Evolutionary conservation across 2,888 invertebrate species (phyloP), one percentile per base, ranked within the genome.

Genomic region (Salticus scenicus): DNA sequence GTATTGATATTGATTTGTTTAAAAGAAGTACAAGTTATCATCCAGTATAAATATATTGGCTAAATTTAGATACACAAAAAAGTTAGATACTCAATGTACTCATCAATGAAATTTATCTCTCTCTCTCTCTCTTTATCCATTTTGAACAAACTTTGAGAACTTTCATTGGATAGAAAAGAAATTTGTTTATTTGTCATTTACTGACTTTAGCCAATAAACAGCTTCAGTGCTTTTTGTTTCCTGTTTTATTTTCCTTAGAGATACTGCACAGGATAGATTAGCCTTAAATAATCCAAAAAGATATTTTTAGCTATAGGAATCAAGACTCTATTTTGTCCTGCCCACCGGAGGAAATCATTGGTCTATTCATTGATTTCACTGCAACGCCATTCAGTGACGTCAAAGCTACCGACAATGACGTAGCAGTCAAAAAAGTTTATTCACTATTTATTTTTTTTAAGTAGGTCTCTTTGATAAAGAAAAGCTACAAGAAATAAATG

Each of bases 351-450:
- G 30, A 81, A 81, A 74, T 81, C 80, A 81, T 81, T 81, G 80
- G 80, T 74, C 33, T 72, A 81, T 81, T 69, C 80, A 81, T 81
- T 74, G 80, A 81, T 81, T 81, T 42, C 28, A n/a, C 28, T 24
- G 28, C 51, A 74, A 73, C 80, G 80, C 74, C 30, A 33, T 33
- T 47, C 1, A 20, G 69, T 74, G 80, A 73, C 80, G 80, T 74
- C 24, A 66, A 33, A 51, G 30, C 69, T 51, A 67, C 67, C 33
- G 73, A 33, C 14, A n/a, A 73, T 81, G 80, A 81, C 80, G 80
- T 81, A 67, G 73, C 51, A 67, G 41, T 27, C 67, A 47, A n/a
- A 42, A 71, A 79, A 75, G 57, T 24, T 24, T 57, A 4, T 20
- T 17, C 24, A 24, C 12, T 47, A 57, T 7, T 4, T 20, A 57